These are phyloP conservation scores for Oreochromis niloticus DNA, from an alignment of 2,113 vertebrate species.

Conservation along the genomic window DNA sequence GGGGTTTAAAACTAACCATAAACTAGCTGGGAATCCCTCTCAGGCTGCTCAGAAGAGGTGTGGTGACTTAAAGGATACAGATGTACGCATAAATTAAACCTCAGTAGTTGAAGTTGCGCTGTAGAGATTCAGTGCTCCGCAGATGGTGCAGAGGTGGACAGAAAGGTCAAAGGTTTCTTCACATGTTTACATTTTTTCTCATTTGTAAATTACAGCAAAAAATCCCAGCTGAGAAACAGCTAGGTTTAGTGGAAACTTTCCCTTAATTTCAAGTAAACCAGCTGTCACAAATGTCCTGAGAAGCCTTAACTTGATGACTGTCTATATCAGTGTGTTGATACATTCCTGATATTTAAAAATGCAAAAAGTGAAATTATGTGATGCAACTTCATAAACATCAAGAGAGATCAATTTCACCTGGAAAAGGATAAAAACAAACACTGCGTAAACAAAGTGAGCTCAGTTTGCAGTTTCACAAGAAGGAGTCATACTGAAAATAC, in stretches of 20 bases:
- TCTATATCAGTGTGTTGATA: background rate
- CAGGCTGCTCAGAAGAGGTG: constrained; percentile 28
- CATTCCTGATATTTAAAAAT: background rate
- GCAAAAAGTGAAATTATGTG: background rate
- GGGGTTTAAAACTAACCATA: background rate
- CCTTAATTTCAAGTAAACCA: constrained; percentile 25
- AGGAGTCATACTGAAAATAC: background rate
- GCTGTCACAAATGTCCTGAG: background rate
- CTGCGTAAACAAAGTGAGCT: background rate
- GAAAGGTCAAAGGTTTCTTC: constrained; percentile 40
- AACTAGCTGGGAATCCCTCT: constrained; percentile 55
- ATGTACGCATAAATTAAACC: background rate
- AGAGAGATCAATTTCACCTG: background rate
- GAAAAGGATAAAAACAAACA: background rate
- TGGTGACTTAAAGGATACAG: constrained; percentile 7
- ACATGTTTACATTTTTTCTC: background rate
- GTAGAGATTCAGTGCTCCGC: background rate
- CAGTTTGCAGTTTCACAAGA: background rate
- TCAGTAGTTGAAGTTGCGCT: background rate
- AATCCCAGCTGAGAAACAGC: constrained; percentile 25
- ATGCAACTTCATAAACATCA: background rate
- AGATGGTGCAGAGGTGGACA: constrained; percentile 47
- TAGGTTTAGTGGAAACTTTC: background rate
- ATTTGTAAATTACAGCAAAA: constrained; percentile 39
- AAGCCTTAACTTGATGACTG: background rate